These are phyloP conservation scores for Trichonephila clavipes DNA, from an alignment of 1,140 invertebrate species.

Conservation along the genomic window DNA sequence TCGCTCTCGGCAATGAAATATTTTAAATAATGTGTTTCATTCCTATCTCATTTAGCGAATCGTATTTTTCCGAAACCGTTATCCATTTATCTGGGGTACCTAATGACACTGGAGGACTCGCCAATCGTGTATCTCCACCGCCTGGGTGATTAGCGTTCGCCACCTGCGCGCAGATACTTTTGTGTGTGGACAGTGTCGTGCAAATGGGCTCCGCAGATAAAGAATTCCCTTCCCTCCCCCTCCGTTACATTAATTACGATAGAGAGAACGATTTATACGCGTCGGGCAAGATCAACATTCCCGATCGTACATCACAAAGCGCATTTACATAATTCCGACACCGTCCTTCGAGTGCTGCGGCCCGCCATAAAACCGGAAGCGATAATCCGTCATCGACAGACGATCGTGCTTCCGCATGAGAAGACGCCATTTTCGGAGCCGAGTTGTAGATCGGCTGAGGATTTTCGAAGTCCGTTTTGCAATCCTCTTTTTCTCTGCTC, in stretches of 20 bases:
- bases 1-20: not conserved
- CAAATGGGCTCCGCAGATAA: constrained; percentile 61
- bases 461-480: constrained; percentile 53
- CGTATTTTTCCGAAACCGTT: not conserved
- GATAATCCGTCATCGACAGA: constrained; percentile 69
- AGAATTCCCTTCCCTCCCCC: constrained; percentile 12
- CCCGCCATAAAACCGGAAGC: constrained; percentile 75
- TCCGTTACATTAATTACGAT: constrained; percentile 66
- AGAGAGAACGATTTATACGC: constrained; percentile 61
- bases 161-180: constrained; percentile 9
- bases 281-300: constrained; percentile 61
- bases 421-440: constrained; percentile 54
- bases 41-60: not conserved
- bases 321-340: constrained; percentile 74
- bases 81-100: not conserved
- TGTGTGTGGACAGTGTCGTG: constrained; percentile 10
- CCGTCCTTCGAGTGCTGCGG: constrained; percentile 59
- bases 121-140: not conserved
- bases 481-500: constrained; percentile 50
- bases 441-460: constrained; percentile 60
- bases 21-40: not conserved
- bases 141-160: constrained; percentile 43
- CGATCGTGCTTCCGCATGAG: constrained; percentile 75
- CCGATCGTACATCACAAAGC: constrained; percentile 72
- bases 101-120: not conserved